A percentile compares a stretch with the other conserved stretches of the same genome.
phyloP scores from a whole-genome alignment of 2,113 vertebrate genomes.

The Thamnophis sirtalis region DNA sequence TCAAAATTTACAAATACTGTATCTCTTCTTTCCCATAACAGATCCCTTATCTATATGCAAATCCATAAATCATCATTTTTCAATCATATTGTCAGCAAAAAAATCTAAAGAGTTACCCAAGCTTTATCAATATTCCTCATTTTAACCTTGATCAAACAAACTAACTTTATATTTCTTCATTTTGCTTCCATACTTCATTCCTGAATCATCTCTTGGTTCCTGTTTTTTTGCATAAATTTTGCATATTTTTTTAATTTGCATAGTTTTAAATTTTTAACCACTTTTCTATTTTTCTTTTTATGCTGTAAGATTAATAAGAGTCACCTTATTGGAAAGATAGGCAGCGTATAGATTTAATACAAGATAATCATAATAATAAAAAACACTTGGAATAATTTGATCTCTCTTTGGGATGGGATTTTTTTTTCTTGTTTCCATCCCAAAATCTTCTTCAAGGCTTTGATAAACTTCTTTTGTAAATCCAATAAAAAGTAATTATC shows the following conservation, averaged over 20 bases:
- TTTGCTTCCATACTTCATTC: not conserved
- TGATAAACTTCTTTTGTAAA: not conserved
- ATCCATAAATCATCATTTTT: not conserved
- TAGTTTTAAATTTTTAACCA: not conserved
- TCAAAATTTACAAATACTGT: not conserved
- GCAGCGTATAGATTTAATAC: not conserved
- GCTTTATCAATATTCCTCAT: not conserved
- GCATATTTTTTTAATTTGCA: too few species aligned
- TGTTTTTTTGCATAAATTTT: not conserved
- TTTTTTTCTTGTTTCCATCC: not conserved
- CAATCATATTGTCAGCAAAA: not conserved
- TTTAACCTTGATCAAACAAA: not conserved
- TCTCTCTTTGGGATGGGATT: not conserved
- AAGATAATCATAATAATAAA: not conserved
- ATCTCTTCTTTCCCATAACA: not conserved
- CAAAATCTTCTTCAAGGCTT: not conserved
- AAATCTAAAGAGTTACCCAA: not conserved
- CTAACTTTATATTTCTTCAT: not conserved
- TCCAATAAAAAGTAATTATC: not conserved
- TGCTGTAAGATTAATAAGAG: not conserved
- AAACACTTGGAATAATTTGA: not conserved
- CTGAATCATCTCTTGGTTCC: not conserved
- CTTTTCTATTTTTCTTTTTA: not conserved
- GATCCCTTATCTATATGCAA: not conserved
- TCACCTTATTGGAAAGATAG: not conserved